A percentile compares a stretch with the other conserved stretches of the same genome.
Evolutionary conservation across 2,113 vertebrate species (phyloP).

Genomic region (Phasianus colchicus): DNA sequence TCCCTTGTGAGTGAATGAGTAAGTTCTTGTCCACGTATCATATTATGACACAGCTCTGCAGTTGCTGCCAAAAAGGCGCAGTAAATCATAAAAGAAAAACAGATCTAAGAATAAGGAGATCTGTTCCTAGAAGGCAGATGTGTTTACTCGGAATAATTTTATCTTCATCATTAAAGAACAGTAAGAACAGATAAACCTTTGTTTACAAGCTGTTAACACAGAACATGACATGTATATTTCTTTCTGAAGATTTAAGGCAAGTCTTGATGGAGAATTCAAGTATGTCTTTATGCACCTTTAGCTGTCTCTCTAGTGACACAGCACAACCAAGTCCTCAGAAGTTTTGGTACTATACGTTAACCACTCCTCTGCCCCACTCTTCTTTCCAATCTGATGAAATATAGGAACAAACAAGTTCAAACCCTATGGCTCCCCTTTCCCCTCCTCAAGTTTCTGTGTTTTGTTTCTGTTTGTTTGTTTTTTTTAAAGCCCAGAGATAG

Average conservation of each 20-base stretch:
- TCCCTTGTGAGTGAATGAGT: constrained; percentile 46
- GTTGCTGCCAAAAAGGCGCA: constrained; percentile 17
- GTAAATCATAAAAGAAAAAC: constrained; percentile 46
- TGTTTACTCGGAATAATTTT: neutral
- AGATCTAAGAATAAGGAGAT: neutral
- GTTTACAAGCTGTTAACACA: neutral
- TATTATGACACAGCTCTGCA: neutral
- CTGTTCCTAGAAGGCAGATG: neutral
- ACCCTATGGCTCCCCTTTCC: neutral
- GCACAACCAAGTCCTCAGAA: neutral
- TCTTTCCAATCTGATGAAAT: neutral
- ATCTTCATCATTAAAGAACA: neutral
- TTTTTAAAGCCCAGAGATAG: neutral
- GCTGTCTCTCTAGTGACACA: neutral
- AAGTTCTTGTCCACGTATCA: constrained; percentile 56
- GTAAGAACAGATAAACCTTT: neutral
- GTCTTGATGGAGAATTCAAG: neutral
- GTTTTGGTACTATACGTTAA: neutral
- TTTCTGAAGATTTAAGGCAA: neutral
- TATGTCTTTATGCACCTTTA: neutral
- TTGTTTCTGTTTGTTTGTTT: neutral
- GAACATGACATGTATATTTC: neutral
- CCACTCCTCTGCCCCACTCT: neutral
- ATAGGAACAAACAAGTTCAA: neutral
- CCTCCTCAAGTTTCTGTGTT: neutral